A percentile compares a stretch with the other conserved stretches of the same genome.
Conservation (phyloP, 2,113 vertebrate genomes). For the Orycteropus afer region DNA sequence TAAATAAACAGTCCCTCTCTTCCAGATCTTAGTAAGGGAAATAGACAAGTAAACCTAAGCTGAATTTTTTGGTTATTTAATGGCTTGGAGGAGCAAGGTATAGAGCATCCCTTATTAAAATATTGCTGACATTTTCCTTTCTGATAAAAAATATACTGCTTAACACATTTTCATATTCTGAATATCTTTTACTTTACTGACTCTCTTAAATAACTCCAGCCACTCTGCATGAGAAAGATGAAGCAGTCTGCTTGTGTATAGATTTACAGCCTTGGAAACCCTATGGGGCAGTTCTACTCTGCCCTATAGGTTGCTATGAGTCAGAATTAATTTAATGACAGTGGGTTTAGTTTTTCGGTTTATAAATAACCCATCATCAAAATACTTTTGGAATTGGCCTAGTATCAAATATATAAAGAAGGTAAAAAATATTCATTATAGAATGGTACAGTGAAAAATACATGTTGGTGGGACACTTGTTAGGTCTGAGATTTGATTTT, state of each 20-base stretch:
- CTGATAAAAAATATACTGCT: not conserved
- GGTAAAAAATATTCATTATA: slow-evolving; percentile 26
- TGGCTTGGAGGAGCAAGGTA: not conserved
- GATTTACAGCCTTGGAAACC: too few species aligned
- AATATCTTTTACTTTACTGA: not conserved
- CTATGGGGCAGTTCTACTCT: too few species aligned
- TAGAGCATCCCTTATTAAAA: not conserved
- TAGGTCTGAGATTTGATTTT: not conserved
- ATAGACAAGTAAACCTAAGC: not conserved
- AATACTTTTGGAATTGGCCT: not conserved
- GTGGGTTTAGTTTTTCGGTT: too few species aligned
- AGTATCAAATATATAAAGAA: not conserved
- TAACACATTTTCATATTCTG: not conserved
- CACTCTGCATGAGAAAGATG: too few species aligned
- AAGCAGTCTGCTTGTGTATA: too few species aligned
- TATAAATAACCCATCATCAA: not conserved
- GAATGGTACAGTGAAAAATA: not conserved
- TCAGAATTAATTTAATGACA: too few species aligned
- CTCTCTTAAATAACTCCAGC: not conserved
- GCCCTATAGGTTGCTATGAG: too few species aligned
- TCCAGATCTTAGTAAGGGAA: not conserved
- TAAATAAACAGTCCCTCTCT: not conserved
- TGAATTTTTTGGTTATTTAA: not conserved
- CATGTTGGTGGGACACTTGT: not conserved
- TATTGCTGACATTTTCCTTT: slow-evolving; percentile 8